Evolutionary conservation across 2,113 vertebrate genomes (phyloP), one percentile per base, ranked within the genome.

Genomic region (Mormoops blainvillei): DNA sequence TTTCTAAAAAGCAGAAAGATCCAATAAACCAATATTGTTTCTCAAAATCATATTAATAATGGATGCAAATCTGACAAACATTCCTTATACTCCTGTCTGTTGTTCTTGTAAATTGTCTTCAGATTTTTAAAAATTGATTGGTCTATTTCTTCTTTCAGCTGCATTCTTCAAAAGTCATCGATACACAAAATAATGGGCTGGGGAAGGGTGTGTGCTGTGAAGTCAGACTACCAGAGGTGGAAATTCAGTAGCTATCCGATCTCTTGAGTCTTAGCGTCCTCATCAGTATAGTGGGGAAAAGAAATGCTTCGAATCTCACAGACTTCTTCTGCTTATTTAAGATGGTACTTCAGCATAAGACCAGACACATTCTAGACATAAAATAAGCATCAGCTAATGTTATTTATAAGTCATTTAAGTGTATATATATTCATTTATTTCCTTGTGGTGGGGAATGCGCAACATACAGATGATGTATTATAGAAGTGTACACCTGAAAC

Each of bases 21-120:
- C 14, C 50, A 92, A 14, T 70, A 94, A 90, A 70, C 50, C 38
- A 87, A 74, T 58, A 96, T 0, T 22, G 33, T 77, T 87, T 84
- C 77, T 87, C 36, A 94, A 82, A 89, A 90, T 90, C 63, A 91
- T 96, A 78, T 97, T 94, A 93, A 76, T 95, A 94, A 97, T 85
- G 54, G 54, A 95, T 86, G 73, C n/a, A 96, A 91, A 90, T 67
- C 56, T 94, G 65, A 95, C 63, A 92, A 91, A 88, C 73, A 93
- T 45, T 63, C n/a, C 58, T 87, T 91, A 78, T 31, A 65, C 33
- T 84, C 19, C 14, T 92, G 81, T 71, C 31, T 85, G 36, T 33
- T 78, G 56, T 78, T 94, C 77, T 81, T 96, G 43, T 88, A 77
- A 93, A 67, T 45, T 56, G 58, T 95, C 94, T 96, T 82, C 54